phyloP scores from a whole-genome alignment of 2,797 vertebrate species.

The Pteropus rufus region DNA sequence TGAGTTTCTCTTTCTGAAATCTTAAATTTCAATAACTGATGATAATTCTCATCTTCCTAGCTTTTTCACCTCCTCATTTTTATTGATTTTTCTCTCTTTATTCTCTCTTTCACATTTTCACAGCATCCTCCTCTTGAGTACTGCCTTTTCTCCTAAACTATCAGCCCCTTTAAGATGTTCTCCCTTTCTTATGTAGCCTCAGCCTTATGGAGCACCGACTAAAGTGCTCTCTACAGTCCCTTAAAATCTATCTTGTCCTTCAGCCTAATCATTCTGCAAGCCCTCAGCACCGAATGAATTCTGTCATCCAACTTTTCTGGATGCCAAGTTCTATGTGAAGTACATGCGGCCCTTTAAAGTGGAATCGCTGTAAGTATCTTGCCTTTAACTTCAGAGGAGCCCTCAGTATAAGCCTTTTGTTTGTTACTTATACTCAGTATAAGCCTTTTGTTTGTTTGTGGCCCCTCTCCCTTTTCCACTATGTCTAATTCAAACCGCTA shows the following conservation, averaged over 20 bases:
- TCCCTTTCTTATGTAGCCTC: background rate
- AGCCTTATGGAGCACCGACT: background rate
- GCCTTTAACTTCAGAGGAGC: background rate
- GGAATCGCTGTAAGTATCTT: background rate
- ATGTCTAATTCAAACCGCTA: background rate
- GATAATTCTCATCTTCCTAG: background rate
- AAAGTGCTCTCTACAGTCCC: background rate
- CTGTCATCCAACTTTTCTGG: background rate
- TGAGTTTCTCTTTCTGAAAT: conserved; percentile 31
- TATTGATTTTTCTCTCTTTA: background rate
- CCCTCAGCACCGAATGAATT: background rate
- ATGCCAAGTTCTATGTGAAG: background rate
- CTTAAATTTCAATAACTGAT: background rate
- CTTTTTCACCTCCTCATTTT: background rate
- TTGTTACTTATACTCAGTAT: background rate
- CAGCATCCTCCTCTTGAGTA: background rate
- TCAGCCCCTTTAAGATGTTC: background rate
- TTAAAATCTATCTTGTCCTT: background rate
- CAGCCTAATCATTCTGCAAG: background rate
- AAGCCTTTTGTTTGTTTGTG: background rate
- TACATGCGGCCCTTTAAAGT: background rate
- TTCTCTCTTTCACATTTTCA: background rate
- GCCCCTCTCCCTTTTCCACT: background rate
- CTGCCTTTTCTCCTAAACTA: background rate
- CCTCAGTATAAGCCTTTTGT: background rate